Percentiles rank a stretch among this genome's conserved stretches.
Conservation (phyloP, 2,113 vertebrate species). For the Irena cyanogastra region DNA sequence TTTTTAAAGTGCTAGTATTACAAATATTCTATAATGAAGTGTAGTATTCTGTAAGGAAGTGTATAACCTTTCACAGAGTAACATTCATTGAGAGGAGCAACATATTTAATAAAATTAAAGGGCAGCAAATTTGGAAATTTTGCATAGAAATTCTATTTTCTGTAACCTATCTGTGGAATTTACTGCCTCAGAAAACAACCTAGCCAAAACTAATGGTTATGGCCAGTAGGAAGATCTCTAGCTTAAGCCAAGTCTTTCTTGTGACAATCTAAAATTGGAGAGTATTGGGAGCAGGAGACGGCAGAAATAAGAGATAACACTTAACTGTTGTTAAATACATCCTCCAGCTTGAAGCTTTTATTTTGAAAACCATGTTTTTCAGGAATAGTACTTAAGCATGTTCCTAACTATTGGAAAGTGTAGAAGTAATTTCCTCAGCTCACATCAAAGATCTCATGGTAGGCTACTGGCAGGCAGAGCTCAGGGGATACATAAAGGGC, state of each 20-base stretch:
- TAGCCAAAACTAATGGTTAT: not conserved
- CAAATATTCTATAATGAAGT: not conserved
- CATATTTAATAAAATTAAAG: not conserved
- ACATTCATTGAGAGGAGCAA: not conserved
- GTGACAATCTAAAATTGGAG: not conserved
- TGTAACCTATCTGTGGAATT: not conserved
- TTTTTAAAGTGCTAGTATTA: not conserved
- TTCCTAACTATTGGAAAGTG: not conserved
- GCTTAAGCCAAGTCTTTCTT: not conserved
- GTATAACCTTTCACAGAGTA: not conserved
- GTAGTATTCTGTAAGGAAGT: not conserved
- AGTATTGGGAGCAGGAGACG: not conserved
- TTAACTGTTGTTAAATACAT: not conserved
- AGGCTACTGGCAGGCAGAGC: not conserved
- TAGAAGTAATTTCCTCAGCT: not conserved
- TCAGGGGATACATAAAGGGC: not conserved
- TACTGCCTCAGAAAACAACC: not conserved
- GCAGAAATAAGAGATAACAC: not conserved
- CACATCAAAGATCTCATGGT: not conserved
- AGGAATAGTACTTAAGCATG: not conserved
- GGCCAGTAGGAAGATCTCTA: not conserved
- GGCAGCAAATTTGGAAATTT: not conserved
- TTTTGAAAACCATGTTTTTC: not conserved
- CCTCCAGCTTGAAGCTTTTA: not conserved
- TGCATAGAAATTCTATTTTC: not conserved